Evolutionary conservation across 1,140 invertebrate species (phyloP).

Genomic region (Caenorhabditis inopinata): DNA sequence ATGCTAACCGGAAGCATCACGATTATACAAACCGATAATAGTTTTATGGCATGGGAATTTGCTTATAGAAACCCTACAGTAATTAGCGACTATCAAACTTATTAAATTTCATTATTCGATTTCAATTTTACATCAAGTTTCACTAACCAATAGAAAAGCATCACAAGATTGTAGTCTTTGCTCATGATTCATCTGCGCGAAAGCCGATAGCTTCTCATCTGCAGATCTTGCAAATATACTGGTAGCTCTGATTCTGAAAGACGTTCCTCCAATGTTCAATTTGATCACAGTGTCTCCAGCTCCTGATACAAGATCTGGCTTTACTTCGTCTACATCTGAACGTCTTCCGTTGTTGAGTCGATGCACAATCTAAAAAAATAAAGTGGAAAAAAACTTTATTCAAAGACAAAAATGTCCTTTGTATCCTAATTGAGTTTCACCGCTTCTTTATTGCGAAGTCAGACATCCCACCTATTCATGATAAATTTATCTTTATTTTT

Average conservation of each 20-base stretch:
- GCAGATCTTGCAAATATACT: constrained; percentile 36
- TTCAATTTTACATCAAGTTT: background rate
- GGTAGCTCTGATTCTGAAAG: constrained; percentile 33
- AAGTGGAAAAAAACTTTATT: background rate
- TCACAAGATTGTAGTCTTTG: constrained; percentile 28
- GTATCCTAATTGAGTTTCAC: constrained; percentile 13
- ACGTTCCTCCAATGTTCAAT: constrained; percentile 40
- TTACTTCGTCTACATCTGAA: constrained; percentile 22
- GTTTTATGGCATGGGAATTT: no score
- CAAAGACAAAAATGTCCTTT: background rate
- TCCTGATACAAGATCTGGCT: constrained; percentile 26
- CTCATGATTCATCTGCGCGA: constrained; percentile 43
- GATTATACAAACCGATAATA: no score
- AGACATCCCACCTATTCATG: background rate
- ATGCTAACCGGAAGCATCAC: no score
- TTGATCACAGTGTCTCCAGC: constrained; percentile 39
- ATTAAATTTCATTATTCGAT: no score
- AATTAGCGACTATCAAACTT: no score
- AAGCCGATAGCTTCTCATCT: constrained; percentile 28
- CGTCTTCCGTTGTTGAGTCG: constrained; percentile 17
- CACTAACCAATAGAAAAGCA: constrained; percentile 37
- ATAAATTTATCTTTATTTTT: constrained; percentile 14
- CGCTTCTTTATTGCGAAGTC: background rate
- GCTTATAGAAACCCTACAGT: no score
- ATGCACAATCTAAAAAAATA: constrained; percentile 23